These are phyloP conservation scores for Synanthedon andrenaeformis DNA, from an alignment of 2,888 invertebrate genomes.

Conservation along the genomic window DNA sequence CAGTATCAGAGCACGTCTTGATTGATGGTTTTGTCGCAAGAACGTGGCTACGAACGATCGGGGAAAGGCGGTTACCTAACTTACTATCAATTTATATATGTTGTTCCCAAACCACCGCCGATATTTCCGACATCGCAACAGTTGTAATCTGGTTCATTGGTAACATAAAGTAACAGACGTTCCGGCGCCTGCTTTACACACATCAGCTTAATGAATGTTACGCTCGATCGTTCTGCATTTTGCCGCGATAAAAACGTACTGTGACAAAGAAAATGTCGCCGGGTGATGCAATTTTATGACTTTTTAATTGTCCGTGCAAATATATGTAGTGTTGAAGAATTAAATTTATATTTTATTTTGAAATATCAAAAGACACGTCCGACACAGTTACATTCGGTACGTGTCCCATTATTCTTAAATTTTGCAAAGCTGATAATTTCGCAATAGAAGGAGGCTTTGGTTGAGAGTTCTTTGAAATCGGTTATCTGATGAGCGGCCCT, in stretches of 20 bases:
- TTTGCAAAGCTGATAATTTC: constrained; percentile 33
- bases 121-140: constrained; percentile 1
- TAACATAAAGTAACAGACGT: neutral
- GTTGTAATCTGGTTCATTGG: neutral
- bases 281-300: constrained; percentile 2
- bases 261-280: constrained; percentile 1
- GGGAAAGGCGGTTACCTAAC: constrained; percentile 41
- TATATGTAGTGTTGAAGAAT: neutral
- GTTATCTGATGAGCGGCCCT: constrained; percentile 17
- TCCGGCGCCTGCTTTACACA: neutral
- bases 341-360: constrained; percentile 17
- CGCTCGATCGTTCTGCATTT: neutral
- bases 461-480: constrained; percentile 4
- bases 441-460: constrained; percentile 30
- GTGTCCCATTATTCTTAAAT: constrained; percentile 47
- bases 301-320: constrained; percentile 2
- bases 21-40: constrained; percentile 19
- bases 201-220: neutral
- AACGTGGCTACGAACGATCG: constrained; percentile 12
- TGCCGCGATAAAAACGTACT: neutral
- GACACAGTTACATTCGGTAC: constrained; percentile 26
- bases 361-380: constrained; percentile 28
- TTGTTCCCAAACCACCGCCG: constrained; percentile 19
- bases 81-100: constrained; percentile 23
- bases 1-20: constrained; percentile 10